Evolutionary conservation across 2,888 invertebrate genomes (phyloP), one percentile per base, ranked within the genome.

Genomic region (Melikaiella ostensackeni): DNA sequence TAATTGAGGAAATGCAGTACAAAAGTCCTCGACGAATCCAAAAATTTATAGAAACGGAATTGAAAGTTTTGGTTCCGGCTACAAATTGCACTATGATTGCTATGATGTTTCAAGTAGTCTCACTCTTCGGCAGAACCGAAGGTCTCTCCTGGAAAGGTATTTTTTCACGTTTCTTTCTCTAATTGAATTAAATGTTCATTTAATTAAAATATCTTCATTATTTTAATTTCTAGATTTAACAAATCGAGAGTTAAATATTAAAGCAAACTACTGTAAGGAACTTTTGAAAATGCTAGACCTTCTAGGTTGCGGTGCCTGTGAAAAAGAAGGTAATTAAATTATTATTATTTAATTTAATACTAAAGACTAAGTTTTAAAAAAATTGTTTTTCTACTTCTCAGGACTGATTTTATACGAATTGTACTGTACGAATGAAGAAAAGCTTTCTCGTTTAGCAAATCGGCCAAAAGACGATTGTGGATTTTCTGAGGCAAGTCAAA

Each of bases 1-100:
- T 94, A 33, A 88, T 95, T 79, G 92, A 92, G 62, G 91, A 92
- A 64, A 88, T 94, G 76, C 89, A 93, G 77, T 92, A 92, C 79
- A 91, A 93, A 80, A 92, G 92, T 80, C 92, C 94, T 1, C 88
- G 90, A n/a, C 91, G 93, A 77, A 91, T 95, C 83, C 92, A 94
- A 82, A 92, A 91, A 57, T 95, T 95, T 86, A 90, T 95, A 73
- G 86, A 92, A 19, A 90, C 92, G 77, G 93, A 94, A 85, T 89
- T 95, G 33, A 86, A 88, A 7, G 92, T 92, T 82, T 92, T 94
- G 81, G 91, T 95, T 75, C 94, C 95, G 11, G 91, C 91, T 66
- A 93, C 92, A 27, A 95, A 95, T 89, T 94, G 95, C 89, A 93
- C 95, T 64, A 92, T 93, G 74, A 89, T 95, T 38, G 94, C 95